Conservation (phyloP, 2,888 invertebrate genomes). For the Apotomis turbidana region DNA sequence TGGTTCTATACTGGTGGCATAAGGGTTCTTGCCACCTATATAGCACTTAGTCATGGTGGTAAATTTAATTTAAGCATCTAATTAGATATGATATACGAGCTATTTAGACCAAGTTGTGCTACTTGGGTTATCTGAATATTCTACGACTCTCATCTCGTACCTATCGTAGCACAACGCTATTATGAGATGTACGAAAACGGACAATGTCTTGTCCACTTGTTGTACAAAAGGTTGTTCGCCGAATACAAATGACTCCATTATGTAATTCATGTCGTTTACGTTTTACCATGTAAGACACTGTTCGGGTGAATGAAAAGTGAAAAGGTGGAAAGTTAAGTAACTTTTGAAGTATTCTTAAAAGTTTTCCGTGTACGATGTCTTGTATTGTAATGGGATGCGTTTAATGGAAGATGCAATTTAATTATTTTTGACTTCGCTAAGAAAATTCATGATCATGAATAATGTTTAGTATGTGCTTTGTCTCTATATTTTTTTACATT, state of each 20-base stretch:
- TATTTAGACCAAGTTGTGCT: too few relatives aligned
- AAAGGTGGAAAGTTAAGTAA: conserved; percentile 35
- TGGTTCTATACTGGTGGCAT: too few relatives aligned
- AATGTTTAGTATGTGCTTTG: too few relatives aligned
- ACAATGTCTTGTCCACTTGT: conserved; percentile 33
- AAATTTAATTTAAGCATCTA: too few relatives aligned
- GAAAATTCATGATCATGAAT: not conserved
- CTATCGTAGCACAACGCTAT: conserved; percentile 2
- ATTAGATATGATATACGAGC: too few relatives aligned
- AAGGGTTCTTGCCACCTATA: too few relatives aligned
- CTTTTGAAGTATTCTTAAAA: conserved; percentile 11
- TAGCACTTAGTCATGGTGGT: too few relatives aligned
- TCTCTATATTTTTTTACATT: too few relatives aligned
- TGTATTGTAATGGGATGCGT: not conserved
- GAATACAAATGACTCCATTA: conserved; percentile 38
- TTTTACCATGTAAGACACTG: conserved; percentile 22
- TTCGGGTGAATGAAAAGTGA: conserved; percentile 37
- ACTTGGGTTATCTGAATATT: not conserved
- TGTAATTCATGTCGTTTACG: conserved; percentile 34
- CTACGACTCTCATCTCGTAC: not conserved
- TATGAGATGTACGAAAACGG: conserved; percentile 21
- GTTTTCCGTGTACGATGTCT: not conserved
- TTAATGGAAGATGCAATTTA: not conserved
- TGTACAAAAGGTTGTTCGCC: conserved; percentile 15
- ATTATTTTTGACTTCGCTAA: not conserved